Percentiles rank a stretch among this genome's conserved stretches.
phyloP scores from a whole-genome alignment of 2,888 invertebrate genomes.

The Drosophila parthenogenetica region DNA sequence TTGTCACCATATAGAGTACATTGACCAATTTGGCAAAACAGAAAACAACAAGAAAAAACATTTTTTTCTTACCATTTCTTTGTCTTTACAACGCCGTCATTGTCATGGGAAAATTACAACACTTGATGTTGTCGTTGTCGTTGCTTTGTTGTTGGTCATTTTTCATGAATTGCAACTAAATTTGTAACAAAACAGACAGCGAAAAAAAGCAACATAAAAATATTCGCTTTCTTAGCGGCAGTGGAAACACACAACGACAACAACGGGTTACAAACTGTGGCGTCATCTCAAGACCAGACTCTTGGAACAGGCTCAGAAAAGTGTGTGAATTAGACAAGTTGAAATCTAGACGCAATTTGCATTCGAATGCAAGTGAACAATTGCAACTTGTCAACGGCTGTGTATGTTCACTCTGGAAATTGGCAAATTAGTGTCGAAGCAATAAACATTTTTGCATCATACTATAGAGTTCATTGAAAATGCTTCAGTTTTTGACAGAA shows the following conservation, averaged over 20 bases:
- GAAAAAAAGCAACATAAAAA: slow-evolving; percentile 27
- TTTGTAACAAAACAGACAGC: slow-evolving; percentile 69
- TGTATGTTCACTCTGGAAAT: not conserved
- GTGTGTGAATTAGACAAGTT: slow-evolving; percentile 36
- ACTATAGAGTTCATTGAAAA: too few relatives aligned
- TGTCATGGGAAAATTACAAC: slow-evolving; percentile 76
- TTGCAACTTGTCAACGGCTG: not conserved
- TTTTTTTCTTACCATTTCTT: slow-evolving; percentile 23
- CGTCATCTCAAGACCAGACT: slow-evolving; percentile 38
- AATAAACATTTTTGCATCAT: too few relatives aligned
- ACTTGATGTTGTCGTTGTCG: slow-evolving; percentile 49
- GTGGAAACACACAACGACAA: slow-evolving; percentile 5
- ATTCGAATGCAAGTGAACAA: slow-evolving; percentile 16
- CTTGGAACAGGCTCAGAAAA: slow-evolving; percentile 19
- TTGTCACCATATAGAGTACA: slow-evolving; percentile 56
- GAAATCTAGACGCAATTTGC: slow-evolving; percentile 23
- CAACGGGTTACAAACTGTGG: slow-evolving; percentile 51
- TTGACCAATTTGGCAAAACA: slow-evolving; percentile 75
- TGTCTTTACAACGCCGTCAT: slow-evolving; percentile 27
- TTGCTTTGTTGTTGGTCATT: slow-evolving; percentile 38
- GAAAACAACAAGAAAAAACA: not conserved
- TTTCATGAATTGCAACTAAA: slow-evolving; percentile 77
- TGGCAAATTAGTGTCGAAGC: not conserved
- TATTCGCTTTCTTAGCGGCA: slow-evolving; percentile 11
- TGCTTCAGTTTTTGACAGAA: too few relatives aligned